Base-by-base conservation (phyloP, 2,113 vertebrate genomes). In the Erpornis zantholeuca region DNA sequence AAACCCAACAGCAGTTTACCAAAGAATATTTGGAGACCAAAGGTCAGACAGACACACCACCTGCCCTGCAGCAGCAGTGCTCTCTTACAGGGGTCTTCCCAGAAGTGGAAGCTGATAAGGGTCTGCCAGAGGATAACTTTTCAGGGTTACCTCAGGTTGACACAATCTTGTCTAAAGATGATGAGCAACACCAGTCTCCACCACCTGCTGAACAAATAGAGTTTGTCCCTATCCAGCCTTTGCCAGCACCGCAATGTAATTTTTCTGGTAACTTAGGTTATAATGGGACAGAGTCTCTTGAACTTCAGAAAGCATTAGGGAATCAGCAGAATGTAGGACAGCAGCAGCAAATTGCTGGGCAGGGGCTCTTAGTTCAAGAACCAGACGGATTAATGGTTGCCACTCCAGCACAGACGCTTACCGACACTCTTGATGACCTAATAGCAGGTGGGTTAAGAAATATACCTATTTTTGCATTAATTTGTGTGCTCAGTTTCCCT, bases 21-120 rank as follows among this genome's bases (percentile, higher is more conserved):
- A 99, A 99, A 99, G 99, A 99, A 98, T 99, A 99, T 98, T 98
- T 99, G 99, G 99, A 99, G 98, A 99, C 99, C 97, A 99, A 99
- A 99, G 98, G 98, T 97, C 98, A 99, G 98, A 99, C 98, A 97
- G 98, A 98, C 91, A 93, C 98, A 97, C 83, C 97, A 85, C 96
- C 97, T 97, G 92, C 96, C 79, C 97, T 97, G 88, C 98, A 99
- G 94, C 98, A 98, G 96, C 98, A 98, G 95, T 98, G 98, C 97
- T 98, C 99, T 81, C 98, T 98, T 85, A 92, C 98, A 54, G 98
- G 98, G 95, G 98, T 98, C 96, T 98, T 98, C 84, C 98, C 98
- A 97, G 98, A 98, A 35, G 98, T 98, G 83, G 98, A 98, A 79
- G 97, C 96, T 9, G 98, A 98, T 86, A 97, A 97, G 95, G 96